Evolutionary conservation across 2,797 vertebrate species (phyloP).

Genomic region (Monodelphis domestica): DNA sequence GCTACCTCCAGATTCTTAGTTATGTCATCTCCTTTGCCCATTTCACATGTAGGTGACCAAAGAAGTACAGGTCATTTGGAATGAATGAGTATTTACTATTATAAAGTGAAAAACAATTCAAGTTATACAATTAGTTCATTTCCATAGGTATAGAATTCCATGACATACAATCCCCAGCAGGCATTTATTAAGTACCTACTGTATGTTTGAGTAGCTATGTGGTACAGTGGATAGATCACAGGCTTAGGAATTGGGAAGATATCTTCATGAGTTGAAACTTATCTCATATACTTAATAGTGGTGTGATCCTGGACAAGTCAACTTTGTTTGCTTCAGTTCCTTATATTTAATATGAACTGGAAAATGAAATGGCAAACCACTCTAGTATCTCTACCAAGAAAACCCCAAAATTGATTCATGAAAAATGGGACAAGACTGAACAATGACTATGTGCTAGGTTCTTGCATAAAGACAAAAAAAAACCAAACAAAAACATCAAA

Average conservation of each 20-base stretch:
- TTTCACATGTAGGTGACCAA: constrained; percentile 25
- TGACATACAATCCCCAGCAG: neutral
- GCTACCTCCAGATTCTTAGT: constrained; percentile 39
- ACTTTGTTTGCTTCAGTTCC: no score
- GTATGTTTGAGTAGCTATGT: no score
- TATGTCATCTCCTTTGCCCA: neutral
- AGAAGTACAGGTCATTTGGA: constrained; percentile 36
- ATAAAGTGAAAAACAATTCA: constrained; percentile 23
- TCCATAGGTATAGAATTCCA: constrained; percentile 42
- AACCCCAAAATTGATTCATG: no score
- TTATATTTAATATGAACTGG: no score
- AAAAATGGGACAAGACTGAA: no score
- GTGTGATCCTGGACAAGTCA: no score
- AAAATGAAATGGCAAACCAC: no score
- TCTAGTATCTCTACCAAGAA: no score
- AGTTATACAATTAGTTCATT: constrained; percentile 16
- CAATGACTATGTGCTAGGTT: neutral
- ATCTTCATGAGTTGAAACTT: no score
- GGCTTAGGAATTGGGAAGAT: no score
- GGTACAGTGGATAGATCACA: no score
- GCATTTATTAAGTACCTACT: neutral
- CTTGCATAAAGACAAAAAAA: constrained; percentile 10
- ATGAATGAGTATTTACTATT: constrained; percentile 53
- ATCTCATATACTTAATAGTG: no score
- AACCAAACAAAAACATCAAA: constrained; percentile 4